Evolutionary conservation across 2,113 vertebrate genomes (phyloP).

Genomic region (Hiodon tergisus): DNA sequence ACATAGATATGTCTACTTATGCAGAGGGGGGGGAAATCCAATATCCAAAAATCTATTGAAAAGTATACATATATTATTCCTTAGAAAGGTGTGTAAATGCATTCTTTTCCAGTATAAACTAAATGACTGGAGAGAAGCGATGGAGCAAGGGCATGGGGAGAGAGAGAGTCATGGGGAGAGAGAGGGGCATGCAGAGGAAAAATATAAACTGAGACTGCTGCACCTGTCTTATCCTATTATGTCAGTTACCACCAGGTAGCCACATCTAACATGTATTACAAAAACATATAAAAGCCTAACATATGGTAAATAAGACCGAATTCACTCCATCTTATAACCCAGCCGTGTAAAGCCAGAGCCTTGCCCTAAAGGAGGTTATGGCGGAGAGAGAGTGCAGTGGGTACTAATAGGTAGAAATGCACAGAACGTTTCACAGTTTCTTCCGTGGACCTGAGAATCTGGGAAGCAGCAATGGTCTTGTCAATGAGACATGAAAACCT

Average conservation of each 20-base stretch:
- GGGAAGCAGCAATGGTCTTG: no score
- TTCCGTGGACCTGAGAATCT: no score
- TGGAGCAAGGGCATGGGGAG: background rate
- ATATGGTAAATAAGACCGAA: background rate
- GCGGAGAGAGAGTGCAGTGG: background rate
- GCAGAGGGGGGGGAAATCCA: background rate
- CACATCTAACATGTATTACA: background rate
- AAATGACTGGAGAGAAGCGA: no score
- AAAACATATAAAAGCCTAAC: background rate
- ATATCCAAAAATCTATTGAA: no score
- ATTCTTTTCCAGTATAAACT: no score
- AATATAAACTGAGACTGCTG: background rate
- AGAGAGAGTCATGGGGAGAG: background rate
- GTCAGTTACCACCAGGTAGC: background rate
- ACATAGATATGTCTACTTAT: background rate
- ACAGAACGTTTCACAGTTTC: no score
- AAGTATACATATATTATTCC: no score
- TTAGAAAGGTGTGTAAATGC: no score
- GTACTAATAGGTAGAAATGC: background rate
- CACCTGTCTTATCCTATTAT: background rate
- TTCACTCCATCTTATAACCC: background rate
- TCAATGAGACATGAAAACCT: no score
- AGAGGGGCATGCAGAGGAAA: background rate
- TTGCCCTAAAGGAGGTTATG: background rate
- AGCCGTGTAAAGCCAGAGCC: background rate